Evolutionary conservation across 2,888 invertebrate genomes (phyloP), one percentile per base, ranked within the genome.

Genomic region (Erynnis tages): DNA sequence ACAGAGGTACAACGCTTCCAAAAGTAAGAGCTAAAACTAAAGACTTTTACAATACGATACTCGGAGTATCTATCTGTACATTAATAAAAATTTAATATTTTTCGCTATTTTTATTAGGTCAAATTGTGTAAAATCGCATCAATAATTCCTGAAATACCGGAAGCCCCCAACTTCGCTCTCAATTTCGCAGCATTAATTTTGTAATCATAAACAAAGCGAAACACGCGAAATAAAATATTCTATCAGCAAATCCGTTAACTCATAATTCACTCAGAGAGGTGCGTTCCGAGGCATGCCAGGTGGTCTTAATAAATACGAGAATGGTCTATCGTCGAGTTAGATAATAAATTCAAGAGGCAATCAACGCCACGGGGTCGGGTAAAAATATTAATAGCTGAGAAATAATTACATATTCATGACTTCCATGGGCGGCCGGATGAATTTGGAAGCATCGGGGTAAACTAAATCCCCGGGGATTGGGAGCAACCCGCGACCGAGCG

Each of bases 341-440:
- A 67, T 88, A 88, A 89, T 89, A 89, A 88, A 89, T 89, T 88
- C 89, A 89, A 82, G 83, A 89, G 86, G 88, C 90, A 89, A 89
- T 89, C 89, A 89, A 86, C 89, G 85, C 84, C 72, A 75, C 82
- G 68, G 83, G 78, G 77, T 78, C 74, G 79, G 79, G 83, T 85
- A 89, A 89, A 89, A 89, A 87, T 88, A 88, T 87, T 88, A 89
- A 89, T 84, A 85, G 85, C 76, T 67, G 83, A 81, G 85, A 85
- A 83, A 84, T 85, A 83, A 88, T 89, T 88, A 88, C 76, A 72
- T 85, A 89, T 89, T 88, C 89, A 89, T 88, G 82, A 84, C 75
- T 79, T 81, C 68, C 76, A 70, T 65, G 61, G 70, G 70, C 60
- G 67, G 61, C 56, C 55, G 62, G 63, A 49, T 50, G 53, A 50